phyloP scores from a whole-genome alignment of 1,140 invertebrate species.

The Temnothorax nylanderi region DNA sequence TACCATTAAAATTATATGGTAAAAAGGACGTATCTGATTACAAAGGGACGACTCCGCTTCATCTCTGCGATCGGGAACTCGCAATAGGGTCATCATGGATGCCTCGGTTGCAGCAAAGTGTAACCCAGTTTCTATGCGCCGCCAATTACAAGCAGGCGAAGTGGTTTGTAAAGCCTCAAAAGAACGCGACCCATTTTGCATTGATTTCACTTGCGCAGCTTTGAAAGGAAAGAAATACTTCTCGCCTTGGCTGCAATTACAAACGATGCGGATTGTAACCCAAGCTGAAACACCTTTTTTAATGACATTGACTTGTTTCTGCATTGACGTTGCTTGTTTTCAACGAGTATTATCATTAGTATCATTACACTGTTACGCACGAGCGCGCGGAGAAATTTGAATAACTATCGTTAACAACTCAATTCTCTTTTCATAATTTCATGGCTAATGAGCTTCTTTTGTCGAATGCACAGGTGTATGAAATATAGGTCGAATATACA shows the following conservation, averaged over 20 bases:
- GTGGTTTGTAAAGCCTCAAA: constrained; percentile 35
- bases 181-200: constrained; percentile 48
- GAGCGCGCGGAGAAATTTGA: constrained; percentile 31
- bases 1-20: constrained; percentile 34
- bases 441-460: constrained; percentile 44
- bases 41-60: constrained; percentile 37
- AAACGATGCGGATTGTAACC: constrained; percentile 22
- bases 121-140: constrained; percentile 42
- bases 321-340: constrained; percentile 22
- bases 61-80: constrained; percentile 36
- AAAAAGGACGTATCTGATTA: constrained; percentile 43
- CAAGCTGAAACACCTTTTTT: constrained; percentile 28
- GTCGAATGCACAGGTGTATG: constrained; percentile 7
- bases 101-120: constrained; percentile 9
- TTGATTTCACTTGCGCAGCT: constrained; percentile 32
- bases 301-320: constrained; percentile 47
- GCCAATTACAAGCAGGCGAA: constrained; percentile 44
- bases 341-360: constrained; percentile 41
- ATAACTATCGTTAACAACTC: constrained; percentile 44
- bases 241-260: constrained; percentile 48
- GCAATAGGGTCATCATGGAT: constrained; percentile 43
- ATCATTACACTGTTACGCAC: constrained; percentile 36
- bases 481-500: neutral
- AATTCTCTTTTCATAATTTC: constrained; percentile 43
- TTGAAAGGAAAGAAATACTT: constrained; percentile 48